Evolutionary conservation across 1,140 invertebrate genomes (phyloP).

Genomic region (roundworm (Caenorhabditis elegans)): WBcel235 BX284602.5:9987001-9987500

Average conservation of each 20-base stretch:
- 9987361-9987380: conserved; percentile 3
- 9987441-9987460: not conserved
- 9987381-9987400: not conserved
- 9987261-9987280: too few relatives aligned
- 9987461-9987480: too few relatives aligned
- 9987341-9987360: conserved; percentile 17
- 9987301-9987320: not conserved
- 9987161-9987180: not conserved
- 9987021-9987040: not conserved
- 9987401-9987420: not conserved
- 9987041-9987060: not conserved
- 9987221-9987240: too few relatives aligned
- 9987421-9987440: not conserved
- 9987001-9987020: too few relatives aligned
- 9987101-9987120: not conserved
- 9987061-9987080: not conserved
- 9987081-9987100: not conserved
- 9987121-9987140: too few relatives aligned
- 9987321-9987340: conserved; percentile 21
- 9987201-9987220: too few relatives aligned
- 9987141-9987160: not conserved
- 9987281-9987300: too few relatives aligned
- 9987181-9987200: too few relatives aligned
- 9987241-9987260: too few relatives aligned
- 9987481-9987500: too few relatives aligned